These are phyloP conservation scores for Escarpia spicata DNA, from an alignment of 2,888 invertebrate species.

Conservation along the genomic window DNA sequence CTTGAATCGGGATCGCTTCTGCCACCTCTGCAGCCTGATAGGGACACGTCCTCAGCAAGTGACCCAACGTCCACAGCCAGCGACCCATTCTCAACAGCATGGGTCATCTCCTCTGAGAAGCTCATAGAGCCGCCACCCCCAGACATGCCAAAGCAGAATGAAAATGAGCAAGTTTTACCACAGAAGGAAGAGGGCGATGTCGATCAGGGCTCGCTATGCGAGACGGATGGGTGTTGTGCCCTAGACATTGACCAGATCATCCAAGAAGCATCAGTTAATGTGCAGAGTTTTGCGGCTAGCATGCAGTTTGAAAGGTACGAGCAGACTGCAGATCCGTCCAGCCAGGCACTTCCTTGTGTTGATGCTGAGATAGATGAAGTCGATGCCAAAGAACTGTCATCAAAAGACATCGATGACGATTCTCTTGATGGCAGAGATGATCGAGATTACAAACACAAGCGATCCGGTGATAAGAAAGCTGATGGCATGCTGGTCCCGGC, in stretches of 20 bases:
- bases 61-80: slow-evolving; percentile 21
- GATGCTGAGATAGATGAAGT: background rate
- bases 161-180: background rate
- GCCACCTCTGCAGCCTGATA: slow-evolving; percentile 37
- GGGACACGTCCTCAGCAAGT: slow-evolving; percentile 25
- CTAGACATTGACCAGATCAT: slow-evolving; percentile 25
- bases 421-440: background rate
- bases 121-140: slow-evolving; percentile 31
- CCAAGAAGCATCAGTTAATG: background rate
- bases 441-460: background rate
- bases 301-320: slow-evolving; percentile 14
- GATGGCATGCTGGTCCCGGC: slow-evolving; percentile 32
- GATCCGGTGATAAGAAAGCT: background rate
- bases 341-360: background rate
- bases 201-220: background rate
- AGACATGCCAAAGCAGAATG: slow-evolving; percentile 26
- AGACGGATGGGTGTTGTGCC: background rate
- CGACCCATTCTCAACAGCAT: slow-evolving; percentile 22
- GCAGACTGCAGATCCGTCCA: background rate
- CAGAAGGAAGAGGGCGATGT: background rate
- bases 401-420: background rate
- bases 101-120: slow-evolving; percentile 32
- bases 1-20: slow-evolving; percentile 60
- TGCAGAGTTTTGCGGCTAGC: background rate
- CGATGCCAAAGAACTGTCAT: background rate